Evolutionary conservation across 2,113 vertebrate genomes (phyloP), one percentile per base, ranked within the genome.

Genomic region (Lasiurus cinereus): DNA sequence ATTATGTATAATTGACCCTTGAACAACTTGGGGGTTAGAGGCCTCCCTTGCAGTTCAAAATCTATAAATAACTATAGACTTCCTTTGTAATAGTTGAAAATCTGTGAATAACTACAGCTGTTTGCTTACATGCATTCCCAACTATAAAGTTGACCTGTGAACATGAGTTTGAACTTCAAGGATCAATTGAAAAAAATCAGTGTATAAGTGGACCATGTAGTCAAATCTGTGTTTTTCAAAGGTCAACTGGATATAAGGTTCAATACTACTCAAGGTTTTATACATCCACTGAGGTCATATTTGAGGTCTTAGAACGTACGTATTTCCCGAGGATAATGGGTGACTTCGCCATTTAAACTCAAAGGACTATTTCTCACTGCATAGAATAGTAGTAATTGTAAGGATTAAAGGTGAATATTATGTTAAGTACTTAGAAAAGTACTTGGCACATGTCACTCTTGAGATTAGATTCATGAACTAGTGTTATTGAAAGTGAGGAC

Each of bases 351-450:
- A 15, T 91, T 91, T 93, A 90, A 70, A 72, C 29, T 69, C 79
- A 93, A 62, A 77, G 50, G 74, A 73, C 70, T 43, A 33, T 52
- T 29, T 22, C 24, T 31, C 43, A 72, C 72, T 79, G 89, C 56
- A 66, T 14, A 66, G 87, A 91, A 39, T 72, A 56, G 18, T 56
- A 56, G 54, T 21, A 52, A 52, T 80, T 36, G 39, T 50, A 27
- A 86, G 56, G 59, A 87, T 89, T 86, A 83, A 94, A n/a, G 50
- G 86, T 70, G 76, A 56, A 73, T 88, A 82, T 67, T n/a, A 43
- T 36, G 50, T 74, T 50, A 72, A 78, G 62, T 69, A 46, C 24
- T 67, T 88, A 73, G 79, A 59, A 64, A 83, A 73, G 77, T 77
- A 59, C 67, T 90, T 83, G 67, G 48, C 77, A 33, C 43, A 54